Evolutionary conservation across 2,888 invertebrate genomes (phyloP).

Genomic region (Tinea pellionella): DNA sequence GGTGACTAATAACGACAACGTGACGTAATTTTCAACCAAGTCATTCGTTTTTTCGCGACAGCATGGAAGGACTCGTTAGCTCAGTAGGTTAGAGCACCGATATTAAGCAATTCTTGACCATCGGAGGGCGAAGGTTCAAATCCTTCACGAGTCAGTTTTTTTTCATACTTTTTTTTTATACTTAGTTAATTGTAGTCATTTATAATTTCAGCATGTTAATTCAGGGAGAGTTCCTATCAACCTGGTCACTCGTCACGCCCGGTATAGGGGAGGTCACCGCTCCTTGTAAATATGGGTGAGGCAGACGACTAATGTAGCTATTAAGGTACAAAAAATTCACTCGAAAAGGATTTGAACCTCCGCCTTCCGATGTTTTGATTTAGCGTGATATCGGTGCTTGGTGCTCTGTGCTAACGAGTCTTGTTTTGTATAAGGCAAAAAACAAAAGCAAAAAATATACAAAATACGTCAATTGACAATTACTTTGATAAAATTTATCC

Average conservation of each 20-base stretch:
- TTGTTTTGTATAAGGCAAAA: too few relatives aligned
- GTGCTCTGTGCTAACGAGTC: background rate
- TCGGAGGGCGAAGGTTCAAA: slow-evolving; percentile 8
- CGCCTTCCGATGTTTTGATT: background rate
- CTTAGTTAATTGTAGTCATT: too few relatives aligned
- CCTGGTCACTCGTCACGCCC: too few relatives aligned
- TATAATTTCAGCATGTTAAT: too few relatives aligned
- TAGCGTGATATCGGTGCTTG: background rate
- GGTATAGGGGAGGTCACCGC: too few relatives aligned
- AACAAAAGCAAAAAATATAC: too few relatives aligned
- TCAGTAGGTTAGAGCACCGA: slow-evolving; percentile 11
- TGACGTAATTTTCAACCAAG: background rate
- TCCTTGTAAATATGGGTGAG: too few relatives aligned
- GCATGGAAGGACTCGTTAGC: background rate
- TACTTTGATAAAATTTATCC: too few relatives aligned
- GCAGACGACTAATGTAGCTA: too few relatives aligned
- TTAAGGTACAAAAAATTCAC: background rate
- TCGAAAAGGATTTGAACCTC: background rate
- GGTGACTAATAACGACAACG: background rate
- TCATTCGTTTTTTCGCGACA: background rate
- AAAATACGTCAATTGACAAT: too few relatives aligned
- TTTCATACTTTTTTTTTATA: background rate
- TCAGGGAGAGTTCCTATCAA: too few relatives aligned
- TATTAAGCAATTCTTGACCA: background rate
- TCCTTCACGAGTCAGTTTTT: slow-evolving; percentile 9